Evolutionary conservation across 2,888 invertebrate genomes (phyloP).

Genomic region (Halictus quadricinctus): DNA sequence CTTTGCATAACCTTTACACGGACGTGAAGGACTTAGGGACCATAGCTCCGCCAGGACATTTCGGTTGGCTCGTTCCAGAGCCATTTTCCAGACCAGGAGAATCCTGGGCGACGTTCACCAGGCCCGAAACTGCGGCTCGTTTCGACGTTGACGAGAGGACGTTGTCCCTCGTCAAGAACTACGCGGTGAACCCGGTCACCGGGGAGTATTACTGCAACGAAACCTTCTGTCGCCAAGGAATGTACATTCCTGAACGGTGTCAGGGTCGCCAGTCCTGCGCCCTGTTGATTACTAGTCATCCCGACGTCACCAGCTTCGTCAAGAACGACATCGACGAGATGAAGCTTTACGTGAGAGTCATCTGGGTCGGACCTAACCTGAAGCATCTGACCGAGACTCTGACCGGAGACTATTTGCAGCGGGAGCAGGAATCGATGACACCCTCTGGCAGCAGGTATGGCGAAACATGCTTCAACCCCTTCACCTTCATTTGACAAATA

Average conservation of each 20-base stretch:
- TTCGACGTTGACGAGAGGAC: conserved; percentile 83
- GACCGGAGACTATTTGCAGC: conserved; percentile 74
- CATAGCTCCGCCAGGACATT: conserved; percentile 84
- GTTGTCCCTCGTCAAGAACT: conserved; percentile 74
- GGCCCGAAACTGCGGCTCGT: conserved; percentile 81
- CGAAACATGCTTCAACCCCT: neutral
- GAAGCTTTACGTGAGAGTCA: conserved; percentile 86
- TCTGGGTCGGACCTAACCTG: conserved; percentile 88
- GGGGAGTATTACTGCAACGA: conserved; percentile 83
- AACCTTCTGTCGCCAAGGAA: conserved; percentile 83
- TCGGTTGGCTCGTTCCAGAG: conserved; percentile 87
- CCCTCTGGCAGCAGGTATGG: conserved; percentile 47
- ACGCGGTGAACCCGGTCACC: conserved; percentile 73
- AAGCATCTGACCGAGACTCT: conserved; percentile 80
- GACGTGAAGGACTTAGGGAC: conserved; percentile 84
- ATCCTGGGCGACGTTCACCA: conserved; percentile 85
- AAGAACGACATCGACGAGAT: conserved; percentile 85
- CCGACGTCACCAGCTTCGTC: conserved; percentile 84
- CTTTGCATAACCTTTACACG: conserved; percentile 75
- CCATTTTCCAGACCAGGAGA: conserved; percentile 81
- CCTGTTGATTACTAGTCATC: conserved; percentile 83
- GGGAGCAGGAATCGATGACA: conserved; percentile 32
- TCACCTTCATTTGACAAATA: neutral
- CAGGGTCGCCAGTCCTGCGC: conserved; percentile 71
- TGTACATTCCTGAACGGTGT: conserved; percentile 86